Evolutionary conservation across 1,140 invertebrate species (phyloP).

Genomic region (Conus ventricosus): DNA sequence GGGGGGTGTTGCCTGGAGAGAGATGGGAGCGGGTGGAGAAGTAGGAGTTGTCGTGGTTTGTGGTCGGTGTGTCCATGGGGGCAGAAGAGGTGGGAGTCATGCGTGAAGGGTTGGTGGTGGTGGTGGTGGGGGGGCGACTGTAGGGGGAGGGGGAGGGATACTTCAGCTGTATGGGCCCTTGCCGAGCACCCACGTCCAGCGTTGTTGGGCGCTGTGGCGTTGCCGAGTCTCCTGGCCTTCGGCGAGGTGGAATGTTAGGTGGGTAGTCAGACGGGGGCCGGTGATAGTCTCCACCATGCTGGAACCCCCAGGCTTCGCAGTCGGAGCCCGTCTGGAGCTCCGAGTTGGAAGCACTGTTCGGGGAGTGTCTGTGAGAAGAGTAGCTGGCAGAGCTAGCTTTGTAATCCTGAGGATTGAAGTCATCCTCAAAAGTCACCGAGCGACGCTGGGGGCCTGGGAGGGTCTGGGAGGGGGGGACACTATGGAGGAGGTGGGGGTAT

Average conservation of each 20-base stretch:
- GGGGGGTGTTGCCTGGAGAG: constrained; percentile 71
- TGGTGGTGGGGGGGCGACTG: constrained; percentile 44
- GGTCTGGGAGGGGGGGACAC: constrained; percentile 8
- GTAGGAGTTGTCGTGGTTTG: constrained; percentile 57
- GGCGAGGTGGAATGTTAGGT: constrained; percentile 51
- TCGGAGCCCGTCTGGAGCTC: constrained; percentile 42
- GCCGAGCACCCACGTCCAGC: constrained; percentile 76
- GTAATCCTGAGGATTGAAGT: constrained; percentile 58
- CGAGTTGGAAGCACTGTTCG: constrained; percentile 81
- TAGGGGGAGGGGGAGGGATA: constrained; percentile 50
- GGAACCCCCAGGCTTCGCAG: constrained; percentile 73
- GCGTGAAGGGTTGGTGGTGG: constrained; percentile 36
- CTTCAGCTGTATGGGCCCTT: constrained; percentile 43
- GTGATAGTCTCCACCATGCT: constrained; percentile 16
- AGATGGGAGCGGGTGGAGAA: constrained; percentile 66
- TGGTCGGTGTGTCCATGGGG: constrained; percentile 39
- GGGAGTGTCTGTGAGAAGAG: constrained; percentile 80
- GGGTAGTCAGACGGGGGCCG: constrained; percentile 20
- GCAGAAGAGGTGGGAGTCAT: constrained; percentile 39
- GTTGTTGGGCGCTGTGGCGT: constrained; percentile 84
- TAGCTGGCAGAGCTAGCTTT: constrained; percentile 57
- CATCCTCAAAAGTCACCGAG: constrained; percentile 73
- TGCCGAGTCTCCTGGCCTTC: constrained; percentile 77
- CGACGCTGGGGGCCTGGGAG: constrained; percentile 67
- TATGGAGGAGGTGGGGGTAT: constrained; percentile 60